Evolutionary conservation across 2,888 invertebrate species (phyloP).

Genomic region (Dryococelus australis): DNA sequence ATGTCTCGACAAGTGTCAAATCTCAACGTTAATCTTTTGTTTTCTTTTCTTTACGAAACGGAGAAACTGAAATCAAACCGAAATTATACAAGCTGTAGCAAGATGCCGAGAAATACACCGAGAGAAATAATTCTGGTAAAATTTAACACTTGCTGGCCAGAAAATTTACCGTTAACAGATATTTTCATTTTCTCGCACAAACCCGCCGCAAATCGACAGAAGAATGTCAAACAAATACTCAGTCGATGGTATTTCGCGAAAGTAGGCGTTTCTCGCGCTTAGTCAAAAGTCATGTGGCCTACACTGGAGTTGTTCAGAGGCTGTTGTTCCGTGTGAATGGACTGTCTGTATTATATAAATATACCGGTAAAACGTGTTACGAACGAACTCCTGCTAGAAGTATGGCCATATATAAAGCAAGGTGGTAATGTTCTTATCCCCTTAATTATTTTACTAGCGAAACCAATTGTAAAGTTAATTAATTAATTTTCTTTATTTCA

Average conservation of each 20-base stretch:
- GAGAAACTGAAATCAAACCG: background rate
- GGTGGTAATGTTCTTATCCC: constrained; percentile 48
- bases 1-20: background rate
- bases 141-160: background rate
- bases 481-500: constrained; percentile 58
- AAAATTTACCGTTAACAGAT: background rate
- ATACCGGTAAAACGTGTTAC: background rate
- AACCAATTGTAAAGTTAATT: background rate
- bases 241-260: background rate
- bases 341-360: background rate
- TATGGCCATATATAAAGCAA: constrained; percentile 54
- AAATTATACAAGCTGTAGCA: background rate
- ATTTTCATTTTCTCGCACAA: background rate
- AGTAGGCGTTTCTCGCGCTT: background rate
- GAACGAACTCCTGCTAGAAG: background rate
- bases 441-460: constrained; percentile 43
- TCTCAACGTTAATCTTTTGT: background rate
- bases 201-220: background rate
- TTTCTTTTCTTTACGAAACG: background rate
- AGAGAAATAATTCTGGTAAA: background rate
- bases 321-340: background rate
- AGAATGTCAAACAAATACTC: background rate
- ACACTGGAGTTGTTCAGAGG: background rate
- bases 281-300: background rate
- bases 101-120: background rate